Conservation (phyloP, 2,113 vertebrate species). For the Malurus melanocephalus region DNA sequence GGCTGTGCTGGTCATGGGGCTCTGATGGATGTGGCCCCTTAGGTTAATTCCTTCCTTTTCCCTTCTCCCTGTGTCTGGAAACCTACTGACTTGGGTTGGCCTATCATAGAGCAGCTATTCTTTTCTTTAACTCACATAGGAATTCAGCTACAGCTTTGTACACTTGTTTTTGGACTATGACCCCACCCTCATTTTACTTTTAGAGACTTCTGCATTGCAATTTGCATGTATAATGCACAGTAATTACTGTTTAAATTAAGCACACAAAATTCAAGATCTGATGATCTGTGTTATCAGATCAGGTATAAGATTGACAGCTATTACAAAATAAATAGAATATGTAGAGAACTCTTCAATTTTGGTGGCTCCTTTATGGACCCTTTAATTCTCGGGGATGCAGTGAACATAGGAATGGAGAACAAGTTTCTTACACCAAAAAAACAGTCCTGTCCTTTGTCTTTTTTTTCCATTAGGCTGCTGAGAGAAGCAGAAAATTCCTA, state of each 20-base stretch:
- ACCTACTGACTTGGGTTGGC: neutral
- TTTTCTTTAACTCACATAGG: neutral
- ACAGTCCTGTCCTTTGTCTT: neutral
- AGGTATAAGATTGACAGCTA: conserved; percentile 19
- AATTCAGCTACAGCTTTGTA: neutral
- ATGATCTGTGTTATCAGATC: conserved; percentile 40
- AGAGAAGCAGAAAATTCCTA: neutral
- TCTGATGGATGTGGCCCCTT: neutral
- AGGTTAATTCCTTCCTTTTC: neutral
- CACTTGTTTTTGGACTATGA: neutral
- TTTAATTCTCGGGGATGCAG: neutral
- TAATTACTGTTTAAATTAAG: conserved; percentile 52
- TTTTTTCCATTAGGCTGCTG: neutral
- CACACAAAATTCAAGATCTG: conserved; percentile 30
- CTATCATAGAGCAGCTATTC: neutral
- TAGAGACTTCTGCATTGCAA: neutral
- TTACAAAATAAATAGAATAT: conserved; percentile 39
- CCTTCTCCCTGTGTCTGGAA: neutral
- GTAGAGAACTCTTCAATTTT: conserved; percentile 12
- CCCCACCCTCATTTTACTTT: neutral
- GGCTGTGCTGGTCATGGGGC: neutral
- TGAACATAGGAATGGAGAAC: neutral
- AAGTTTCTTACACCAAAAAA: neutral
- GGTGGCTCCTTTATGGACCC: neutral
- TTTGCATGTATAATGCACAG: conserved; percentile 12